These are phyloP conservation scores for Ptilonorhynchus violaceus DNA, from an alignment of 2,113 vertebrate genomes.

Conservation along the genomic window DNA sequence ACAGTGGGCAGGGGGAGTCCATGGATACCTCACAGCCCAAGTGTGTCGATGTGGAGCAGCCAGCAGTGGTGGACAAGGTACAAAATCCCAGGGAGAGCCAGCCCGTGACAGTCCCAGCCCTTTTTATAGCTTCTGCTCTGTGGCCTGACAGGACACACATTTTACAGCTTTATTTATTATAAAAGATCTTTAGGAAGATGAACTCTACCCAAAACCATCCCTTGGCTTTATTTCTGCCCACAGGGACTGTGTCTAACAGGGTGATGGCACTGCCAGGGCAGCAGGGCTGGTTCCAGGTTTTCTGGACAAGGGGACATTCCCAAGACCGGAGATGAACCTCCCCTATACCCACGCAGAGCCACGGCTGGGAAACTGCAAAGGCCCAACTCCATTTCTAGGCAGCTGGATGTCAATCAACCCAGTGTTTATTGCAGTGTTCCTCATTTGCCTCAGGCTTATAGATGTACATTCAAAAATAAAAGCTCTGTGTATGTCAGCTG, in stretches of 20 bases:
- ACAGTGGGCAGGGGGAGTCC: accelerated
- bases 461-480: not conserved
- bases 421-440: slow-evolving; percentile 25
- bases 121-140: not conserved
- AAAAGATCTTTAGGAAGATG: not conserved
- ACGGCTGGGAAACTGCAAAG: not conserved
- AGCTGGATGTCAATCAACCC: not conserved
- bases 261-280: not conserved
- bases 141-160: not conserved
- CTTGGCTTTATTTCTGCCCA: not conserved
- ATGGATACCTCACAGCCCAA: accelerated
- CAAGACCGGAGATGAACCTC: not conserved
- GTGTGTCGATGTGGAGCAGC: not conserved
- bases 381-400: not conserved
- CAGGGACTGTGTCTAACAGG: not conserved
- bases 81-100: not conserved
- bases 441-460: not conserved
- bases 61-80: not conserved
- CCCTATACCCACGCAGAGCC: not conserved
- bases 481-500: not conserved
- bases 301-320: not conserved
- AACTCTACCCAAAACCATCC: not conserved
- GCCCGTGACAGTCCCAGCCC: not conserved
- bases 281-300: not conserved
- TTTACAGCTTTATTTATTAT: not conserved